Base-by-base conservation (phyloP, 1,140 invertebrate genomes). In the Cydia splendana region DNA sequence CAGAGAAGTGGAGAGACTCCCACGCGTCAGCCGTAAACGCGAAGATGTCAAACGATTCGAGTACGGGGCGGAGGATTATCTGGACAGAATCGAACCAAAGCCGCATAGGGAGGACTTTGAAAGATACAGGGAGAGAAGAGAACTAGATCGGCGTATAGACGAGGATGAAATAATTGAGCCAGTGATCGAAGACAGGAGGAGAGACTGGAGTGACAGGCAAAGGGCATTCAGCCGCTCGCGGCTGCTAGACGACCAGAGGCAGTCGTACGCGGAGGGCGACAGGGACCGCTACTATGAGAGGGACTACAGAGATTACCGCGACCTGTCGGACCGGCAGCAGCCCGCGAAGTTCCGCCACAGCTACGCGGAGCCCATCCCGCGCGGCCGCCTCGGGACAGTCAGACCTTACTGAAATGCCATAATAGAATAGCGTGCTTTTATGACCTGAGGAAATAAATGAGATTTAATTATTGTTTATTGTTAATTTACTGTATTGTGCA, bases 351-450 rank as follows among this genome's bases (percentile, higher is more conserved):
- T 91, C 81, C 87, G 93, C 15, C 93, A 94, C 81, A 94, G 93
- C 77, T 94, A 94, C 76, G 93, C 93, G 42, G 93, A 94, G 75
- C 93, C 93, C 13, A 90, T 94, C 73, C 89, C 91, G 0, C 81
- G 93, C 34, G 92, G 90, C n/a, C 89, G 93, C 45, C 86, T 94
- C 6, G 92, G 92, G 0, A 92, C 93, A 69, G 92, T 94, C 42
- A 85, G 92, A 78, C 92, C 93, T 51, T 94, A 93, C 80, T 94
- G 82, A 90, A 80, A 85, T 89, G 91, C 89, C 90, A 93, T 91
- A 93, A 84, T 92, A 89, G 88, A 84, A 74, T 51, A 51, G 20
- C 73, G 42, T 45, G 42, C 45, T 24, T 51, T 53, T 74, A 48
- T 74, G 73, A 71, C 67, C 67, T 71, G 67, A 42, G 34, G 24